These are phyloP conservation scores for Aselliscus stoliczkanus DNA, from an alignment of 2,797 vertebrate genomes.

Conservation along the genomic window DNA sequence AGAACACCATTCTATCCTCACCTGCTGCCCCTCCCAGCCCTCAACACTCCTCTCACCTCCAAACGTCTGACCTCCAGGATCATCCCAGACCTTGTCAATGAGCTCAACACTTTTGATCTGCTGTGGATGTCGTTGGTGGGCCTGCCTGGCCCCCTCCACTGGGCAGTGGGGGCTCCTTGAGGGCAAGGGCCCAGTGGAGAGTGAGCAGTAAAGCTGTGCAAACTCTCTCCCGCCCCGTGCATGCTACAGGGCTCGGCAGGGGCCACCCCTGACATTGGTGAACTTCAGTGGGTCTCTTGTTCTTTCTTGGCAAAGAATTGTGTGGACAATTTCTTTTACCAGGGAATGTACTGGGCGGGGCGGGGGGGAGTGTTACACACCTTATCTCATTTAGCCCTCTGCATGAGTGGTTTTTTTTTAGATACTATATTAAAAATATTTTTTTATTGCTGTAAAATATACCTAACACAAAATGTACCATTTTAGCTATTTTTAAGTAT, in stretches of 20 bases:
- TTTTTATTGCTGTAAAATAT: not conserved
- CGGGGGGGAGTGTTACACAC: no score
- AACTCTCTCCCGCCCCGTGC: accelerated
- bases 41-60: not conserved
- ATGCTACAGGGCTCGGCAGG: not conserved
- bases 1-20: not conserved
- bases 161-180: not conserved
- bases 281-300: not conserved
- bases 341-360: not conserved
- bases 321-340: not conserved
- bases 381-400: not conserved
- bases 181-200: not conserved
- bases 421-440: not conserved
- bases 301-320: not conserved
- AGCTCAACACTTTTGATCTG: no score
- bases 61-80: not conserved
- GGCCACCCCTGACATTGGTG: not conserved
- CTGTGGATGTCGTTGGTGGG: not conserved
- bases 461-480: not conserved
- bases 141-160: not conserved
- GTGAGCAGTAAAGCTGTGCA: not conserved
- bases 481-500: not conserved
- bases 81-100: not conserved
- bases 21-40: not conserved
- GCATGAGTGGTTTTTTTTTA: not conserved